These are phyloP conservation scores for Grantiella picta DNA, from an alignment of 2,113 vertebrate species.

Conservation along the genomic window DNA sequence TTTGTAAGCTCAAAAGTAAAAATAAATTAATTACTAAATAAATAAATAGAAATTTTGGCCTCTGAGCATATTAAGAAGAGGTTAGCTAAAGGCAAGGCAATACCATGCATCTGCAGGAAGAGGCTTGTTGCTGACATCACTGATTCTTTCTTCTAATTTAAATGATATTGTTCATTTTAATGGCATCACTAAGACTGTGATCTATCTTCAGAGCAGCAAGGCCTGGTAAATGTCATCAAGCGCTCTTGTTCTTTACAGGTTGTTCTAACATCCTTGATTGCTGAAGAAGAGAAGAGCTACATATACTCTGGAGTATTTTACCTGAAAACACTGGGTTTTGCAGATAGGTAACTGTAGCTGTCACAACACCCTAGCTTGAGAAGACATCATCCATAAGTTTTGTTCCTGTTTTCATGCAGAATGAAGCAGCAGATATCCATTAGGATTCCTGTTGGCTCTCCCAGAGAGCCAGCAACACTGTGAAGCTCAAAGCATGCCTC, in stretches of 20 bases:
- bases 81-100: neutral
- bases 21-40: neutral
- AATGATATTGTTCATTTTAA: neutral
- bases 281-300: neutral
- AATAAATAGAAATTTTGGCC: neutral
- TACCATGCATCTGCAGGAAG: neutral
- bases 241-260: neutral
- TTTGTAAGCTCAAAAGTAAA: neutral
- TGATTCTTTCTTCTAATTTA: neutral
- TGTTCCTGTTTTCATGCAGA: neutral
- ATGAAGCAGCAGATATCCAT: neutral
- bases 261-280: neutral
- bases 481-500: neutral
- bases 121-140: neutral
- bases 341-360: neutral
- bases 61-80: neutral
- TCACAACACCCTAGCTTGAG: neutral
- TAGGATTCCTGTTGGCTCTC: neutral
- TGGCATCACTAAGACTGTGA: neutral
- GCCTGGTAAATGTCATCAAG: constrained; percentile 8
- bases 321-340: neutral
- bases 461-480: neutral
- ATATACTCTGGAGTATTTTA: neutral
- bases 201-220: neutral
- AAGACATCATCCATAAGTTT: neutral